Evolutionary conservation across 2,797 vertebrate genomes (phyloP), one percentile per base, ranked within the genome.

Genomic region (Sebastiscus albofasciatus): DNA sequence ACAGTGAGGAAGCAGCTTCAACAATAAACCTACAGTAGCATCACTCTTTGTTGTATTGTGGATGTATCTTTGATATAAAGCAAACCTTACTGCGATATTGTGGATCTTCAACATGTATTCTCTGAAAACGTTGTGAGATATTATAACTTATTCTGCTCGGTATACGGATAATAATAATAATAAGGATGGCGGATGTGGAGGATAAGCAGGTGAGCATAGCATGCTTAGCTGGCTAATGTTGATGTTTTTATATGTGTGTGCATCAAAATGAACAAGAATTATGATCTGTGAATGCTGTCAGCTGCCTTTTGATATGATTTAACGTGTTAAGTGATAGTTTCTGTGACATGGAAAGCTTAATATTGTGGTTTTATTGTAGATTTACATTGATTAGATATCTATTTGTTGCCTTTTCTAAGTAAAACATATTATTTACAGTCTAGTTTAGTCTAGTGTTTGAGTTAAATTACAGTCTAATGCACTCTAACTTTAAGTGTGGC

Each of bases 181-280:
- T 60, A 9, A 82, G 78, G 73, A 98, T 99, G 98, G 96, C 97
- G 96, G 97, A 97, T 95, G 94, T 96, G 1, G 93, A 93, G 67
- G 94, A 95, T 73, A 94, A 95, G 74, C 95, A 96, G 97, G 97
- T 98, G 95, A 92, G 89, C 62, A 16, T n/a, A 77, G 27, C 69
- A 79, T 81, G 92, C 81, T 71, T 93, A 92, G 77, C 85, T 33
- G 9, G 72, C 83, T 83, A 71, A 52, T 83, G 61, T 54, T 80
- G 61, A 74, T 61, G 34, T 42, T 66, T 71, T 73, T 56, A 16
- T 8, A 31, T 6, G 3, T 29, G 10, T 61, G 16, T 39, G n/a
- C 2, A 16, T 65, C 18, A 49, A 64, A 69, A 79, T 75, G 6
- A 56, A 64, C 5, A 13, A 3, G 1, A 12, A n/a, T 11, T 24